These are phyloP conservation scores for Echinometra lucunter DNA, from an alignment of 53 echinoderm and acorn worm genomes.

Conservation along the genomic window DNA sequence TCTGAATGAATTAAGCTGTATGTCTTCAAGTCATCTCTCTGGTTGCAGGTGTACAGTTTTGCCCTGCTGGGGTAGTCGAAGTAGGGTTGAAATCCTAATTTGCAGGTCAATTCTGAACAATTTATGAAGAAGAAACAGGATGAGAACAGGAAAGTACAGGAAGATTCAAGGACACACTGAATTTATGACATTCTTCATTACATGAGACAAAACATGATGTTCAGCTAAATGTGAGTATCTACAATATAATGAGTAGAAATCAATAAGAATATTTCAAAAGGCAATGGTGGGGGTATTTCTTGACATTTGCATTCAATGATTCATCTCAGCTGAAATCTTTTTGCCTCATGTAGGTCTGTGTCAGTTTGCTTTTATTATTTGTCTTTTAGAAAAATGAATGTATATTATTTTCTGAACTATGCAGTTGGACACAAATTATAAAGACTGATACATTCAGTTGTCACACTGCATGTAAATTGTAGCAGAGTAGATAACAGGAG, in stretches of 20 bases:
- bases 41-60: background rate
- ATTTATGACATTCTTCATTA: conserved; percentile 22
- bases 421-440: too few relatives aligned
- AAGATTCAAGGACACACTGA: conserved; percentile 36
- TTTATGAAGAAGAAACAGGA: conserved; percentile 43
- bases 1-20: conserved; percentile 37
- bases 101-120: conserved; percentile 35
- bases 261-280: conserved; percentile 5
- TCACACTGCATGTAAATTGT: too few relatives aligned
- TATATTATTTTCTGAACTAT: too few relatives aligned
- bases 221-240: conserved; percentile 9
- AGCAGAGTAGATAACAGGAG: too few relatives aligned
- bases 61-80: background rate
- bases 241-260: background rate
- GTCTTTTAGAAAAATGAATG: too few relatives aligned
- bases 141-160: conserved; percentile 37
- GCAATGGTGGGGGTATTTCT: background rate
- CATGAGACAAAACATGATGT: conserved; percentile 33
- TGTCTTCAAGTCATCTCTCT: background rate
- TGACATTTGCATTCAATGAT: background rate
- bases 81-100: conserved; percentile 30
- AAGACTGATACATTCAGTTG: too few relatives aligned
- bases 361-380: too few relatives aligned
- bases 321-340: background rate
- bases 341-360: background rate